A percentile compares a stretch with the other conserved stretches of the same genome.
Conservation (phyloP, 2,888 invertebrate species). For the Pammene aurita region DNA sequence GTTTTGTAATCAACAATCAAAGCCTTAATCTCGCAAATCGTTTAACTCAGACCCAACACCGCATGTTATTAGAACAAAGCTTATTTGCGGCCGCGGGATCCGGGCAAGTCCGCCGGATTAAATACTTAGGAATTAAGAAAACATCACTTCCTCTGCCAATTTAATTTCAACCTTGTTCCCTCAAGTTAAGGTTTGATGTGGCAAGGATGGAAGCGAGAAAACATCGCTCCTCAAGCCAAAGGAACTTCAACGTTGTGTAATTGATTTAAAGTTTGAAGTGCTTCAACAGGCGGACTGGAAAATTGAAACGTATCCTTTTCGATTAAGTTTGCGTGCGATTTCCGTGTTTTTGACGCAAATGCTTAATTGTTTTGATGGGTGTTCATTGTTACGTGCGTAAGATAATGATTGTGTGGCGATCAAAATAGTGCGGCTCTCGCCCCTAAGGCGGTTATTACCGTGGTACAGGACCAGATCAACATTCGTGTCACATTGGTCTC, state of each 20-base stretch:
- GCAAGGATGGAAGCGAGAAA: constrained; percentile 11
- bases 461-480: too few relatives aligned
- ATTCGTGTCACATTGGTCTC: too few relatives aligned
- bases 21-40: not conserved
- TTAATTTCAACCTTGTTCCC: not conserved
- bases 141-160: constrained; percentile 24
- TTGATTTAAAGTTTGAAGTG: not conserved
- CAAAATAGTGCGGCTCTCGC: too few relatives aligned
- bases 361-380: constrained; percentile 5
- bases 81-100: constrained; percentile 36
- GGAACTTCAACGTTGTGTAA: not conserved
- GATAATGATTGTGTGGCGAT: not conserved
- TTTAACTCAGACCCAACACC: constrained; percentile 19
- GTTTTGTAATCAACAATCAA: too few relatives aligned
- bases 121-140: constrained; percentile 42
- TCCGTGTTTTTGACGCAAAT: constrained; percentile 1
- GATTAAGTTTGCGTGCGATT: constrained; percentile 9
- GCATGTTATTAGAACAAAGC: constrained; percentile 37
- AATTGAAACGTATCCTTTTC: constrained; percentile 30
- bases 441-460: too few relatives aligned
- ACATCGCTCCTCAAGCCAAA: constrained; percentile 12
- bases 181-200: not conserved
- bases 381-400: not conserved
- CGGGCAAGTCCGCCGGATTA: constrained; percentile 28
- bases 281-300: constrained; percentile 14